Evolutionary conservation across 2,113 vertebrate genomes (phyloP), one percentile per base, ranked within the genome.

Genomic region (Mionectes macconnelli): DNA sequence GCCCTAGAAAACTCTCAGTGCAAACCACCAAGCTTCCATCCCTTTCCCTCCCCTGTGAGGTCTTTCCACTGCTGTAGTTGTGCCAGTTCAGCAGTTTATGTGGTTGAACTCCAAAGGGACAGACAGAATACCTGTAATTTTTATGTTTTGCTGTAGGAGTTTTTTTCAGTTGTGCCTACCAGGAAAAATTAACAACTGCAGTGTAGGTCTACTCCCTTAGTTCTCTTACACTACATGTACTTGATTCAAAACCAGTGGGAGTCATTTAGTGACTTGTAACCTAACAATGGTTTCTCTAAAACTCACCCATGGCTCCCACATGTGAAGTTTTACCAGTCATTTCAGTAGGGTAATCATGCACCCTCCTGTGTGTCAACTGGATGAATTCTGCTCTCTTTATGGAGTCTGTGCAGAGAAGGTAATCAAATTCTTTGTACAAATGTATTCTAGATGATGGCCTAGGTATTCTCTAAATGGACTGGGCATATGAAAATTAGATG

Each of bases 171-270:
- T 91, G 44, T 94, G 31, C 66, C 84, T 89, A 49, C 44, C 30
- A 79, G 82, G 81, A 40, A 90, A 90, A 95, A 87, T 83, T 95
- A 96, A 81, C 56, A 79, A n/a, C n/a, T 37, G 13, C 30, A 69
- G 82, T 45, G 31, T 73, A 83, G 22, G 24, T 84, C 89, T 84
- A 56, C 55, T 90, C 39, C 3, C 1, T 67, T 74, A 35, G 42
- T 39, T 66, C 62, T 66, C 45, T 69, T 85, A 52, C 15, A 55
- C n/a, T 19, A 3, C n/a, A 75, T 30, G 25, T 16, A 1, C 20
- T 57, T 82, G 80, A 62, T 83, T 73, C 63, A 90, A 93, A 94
- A 74, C 69, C 75, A 63, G 30, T 77, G 89, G 87, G 87, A 93
- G 55, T 52, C n/a, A 57, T 91, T 93, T 35, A 83, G 67, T 66